Conservation (phyloP, 1,140 invertebrate genomes). For the Caenorhabditis latens region DNA sequence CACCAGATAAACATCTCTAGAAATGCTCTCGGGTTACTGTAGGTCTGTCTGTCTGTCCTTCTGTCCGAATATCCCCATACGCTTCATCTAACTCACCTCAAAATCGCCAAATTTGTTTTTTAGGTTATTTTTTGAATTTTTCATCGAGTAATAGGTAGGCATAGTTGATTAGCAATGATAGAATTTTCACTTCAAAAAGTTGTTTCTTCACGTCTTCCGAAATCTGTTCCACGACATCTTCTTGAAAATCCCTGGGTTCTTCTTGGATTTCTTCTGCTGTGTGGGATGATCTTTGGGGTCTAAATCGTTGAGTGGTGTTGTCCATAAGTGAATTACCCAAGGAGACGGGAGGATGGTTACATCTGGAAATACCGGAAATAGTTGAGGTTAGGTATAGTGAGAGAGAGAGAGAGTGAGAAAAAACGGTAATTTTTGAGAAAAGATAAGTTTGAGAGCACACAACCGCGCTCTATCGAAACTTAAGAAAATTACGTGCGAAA, state of each 20-base stretch:
- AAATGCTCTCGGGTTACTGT: no score
- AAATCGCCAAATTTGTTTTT: constrained; percentile 28
- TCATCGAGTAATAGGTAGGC: not conserved
- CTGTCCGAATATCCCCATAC: no score
- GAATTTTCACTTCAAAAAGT: not conserved
- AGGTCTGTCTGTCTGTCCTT: no score
- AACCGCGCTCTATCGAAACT: no score
- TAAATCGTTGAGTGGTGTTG: not conserved
- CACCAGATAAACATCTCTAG: no score
- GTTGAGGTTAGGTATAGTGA: no score
- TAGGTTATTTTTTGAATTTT: not conserved
- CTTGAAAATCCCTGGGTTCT: not conserved
- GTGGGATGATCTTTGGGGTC: not conserved
- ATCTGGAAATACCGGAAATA: constrained; percentile 14
- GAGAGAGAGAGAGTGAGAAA: no score
- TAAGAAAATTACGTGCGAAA: no score
- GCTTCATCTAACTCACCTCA: not conserved
- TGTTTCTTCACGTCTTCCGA: not conserved
- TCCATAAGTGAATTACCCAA: constrained; percentile 40
- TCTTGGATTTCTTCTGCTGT: not conserved
- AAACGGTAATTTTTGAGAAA: no score
- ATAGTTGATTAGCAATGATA: no score
- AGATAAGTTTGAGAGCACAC: no score
- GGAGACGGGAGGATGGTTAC: not conserved
- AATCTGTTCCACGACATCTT: not conserved